Evolutionary conservation across 2,113 vertebrate genomes (phyloP).

Genomic region (Otolemur garnettii): DNA sequence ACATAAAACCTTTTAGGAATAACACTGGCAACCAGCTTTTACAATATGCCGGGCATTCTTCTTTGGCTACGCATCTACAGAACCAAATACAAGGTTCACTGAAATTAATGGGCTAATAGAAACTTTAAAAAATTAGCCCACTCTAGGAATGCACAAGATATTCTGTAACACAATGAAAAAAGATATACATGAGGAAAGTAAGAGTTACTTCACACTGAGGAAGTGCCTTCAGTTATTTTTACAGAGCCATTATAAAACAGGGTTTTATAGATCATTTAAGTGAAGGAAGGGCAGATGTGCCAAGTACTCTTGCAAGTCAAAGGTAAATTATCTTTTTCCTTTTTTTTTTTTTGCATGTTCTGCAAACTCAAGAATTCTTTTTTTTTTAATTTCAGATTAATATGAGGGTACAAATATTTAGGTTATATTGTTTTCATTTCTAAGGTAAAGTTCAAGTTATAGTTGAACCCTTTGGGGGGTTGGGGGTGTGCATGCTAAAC

Average conservation of each 20-base stretch:
- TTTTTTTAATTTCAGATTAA: no score
- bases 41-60: not conserved
- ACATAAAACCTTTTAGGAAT: not conserved
- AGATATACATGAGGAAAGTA: not conserved
- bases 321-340: not conserved
- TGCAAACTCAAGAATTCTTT: no score
- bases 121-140: not conserved
- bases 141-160: slow-evolving; percentile 19
- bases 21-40: slow-evolving; percentile 13
- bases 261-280: slow-evolving; percentile 20
- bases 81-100: not conserved
- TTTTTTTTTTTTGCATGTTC: not conserved
- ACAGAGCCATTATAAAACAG: not conserved
- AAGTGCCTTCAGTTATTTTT: slow-evolving; percentile 46
- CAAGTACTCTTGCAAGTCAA: not conserved
- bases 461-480: no score
- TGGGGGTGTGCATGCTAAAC: no score
- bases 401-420: no score
- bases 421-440: no score
- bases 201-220: slow-evolving; percentile 6
- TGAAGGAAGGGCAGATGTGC: not conserved
- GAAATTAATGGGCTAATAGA: not conserved
- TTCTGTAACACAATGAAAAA: slow-evolving; percentile 12
- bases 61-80: not conserved
- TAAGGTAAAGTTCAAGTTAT: no score